These are phyloP conservation scores for Lutjanus erythropterus DNA, from an alignment of 2,113 vertebrate species.

Conservation along the genomic window DNA sequence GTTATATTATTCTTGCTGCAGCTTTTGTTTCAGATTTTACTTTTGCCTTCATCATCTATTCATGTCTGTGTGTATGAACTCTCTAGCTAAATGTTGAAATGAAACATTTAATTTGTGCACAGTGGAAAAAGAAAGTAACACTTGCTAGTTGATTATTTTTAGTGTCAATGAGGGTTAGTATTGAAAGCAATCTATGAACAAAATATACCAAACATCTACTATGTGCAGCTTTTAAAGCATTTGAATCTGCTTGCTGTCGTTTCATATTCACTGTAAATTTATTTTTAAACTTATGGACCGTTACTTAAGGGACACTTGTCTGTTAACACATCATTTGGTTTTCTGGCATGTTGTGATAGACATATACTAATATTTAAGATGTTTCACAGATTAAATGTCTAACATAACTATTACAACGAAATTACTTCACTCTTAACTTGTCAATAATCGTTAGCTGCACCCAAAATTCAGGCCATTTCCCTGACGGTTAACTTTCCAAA, in stretches of 20 bases:
- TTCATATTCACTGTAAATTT: not conserved
- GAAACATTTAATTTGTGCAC: not conserved
- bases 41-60: not conserved
- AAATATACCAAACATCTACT: not conserved
- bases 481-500: conserved; percentile 57
- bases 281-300: not conserved
- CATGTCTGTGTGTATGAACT: not conserved
- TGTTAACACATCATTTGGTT: not conserved
- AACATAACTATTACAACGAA: not conserved
- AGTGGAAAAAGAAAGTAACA: not conserved
- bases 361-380: not conserved
- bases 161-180: not conserved
- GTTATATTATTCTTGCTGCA: not conserved
- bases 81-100: too few species aligned
- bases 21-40: not conserved
- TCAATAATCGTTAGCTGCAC: conserved; percentile 3
- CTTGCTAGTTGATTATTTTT: not conserved
- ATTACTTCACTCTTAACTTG: not conserved
- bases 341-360: too few species aligned
- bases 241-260: not conserved
- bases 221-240: not conserved
- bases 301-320: not conserved
- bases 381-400: not conserved
- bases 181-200: not conserved
- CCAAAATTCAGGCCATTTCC: conserved; percentile 26